Base-by-base conservation (phyloP, 2,113 vertebrate genomes). In the Rutilus rutilus region DNA sequence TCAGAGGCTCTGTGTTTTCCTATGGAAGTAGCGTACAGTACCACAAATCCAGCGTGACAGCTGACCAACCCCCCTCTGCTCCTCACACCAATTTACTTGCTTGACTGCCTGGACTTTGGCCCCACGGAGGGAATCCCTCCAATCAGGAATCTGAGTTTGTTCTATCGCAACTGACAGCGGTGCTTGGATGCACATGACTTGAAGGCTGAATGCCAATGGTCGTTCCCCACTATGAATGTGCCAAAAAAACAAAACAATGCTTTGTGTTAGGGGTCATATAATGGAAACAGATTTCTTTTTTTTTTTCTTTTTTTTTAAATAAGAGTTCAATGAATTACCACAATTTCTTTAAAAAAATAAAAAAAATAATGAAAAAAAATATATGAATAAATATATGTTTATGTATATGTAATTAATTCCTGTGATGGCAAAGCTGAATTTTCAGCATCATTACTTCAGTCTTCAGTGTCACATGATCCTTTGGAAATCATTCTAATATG, bases 101-200 rank as follows among this genome's bases (percentile, higher is more conserved):
- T 60, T 75, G 52, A 75, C 52, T 84, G 36, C 23, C 69, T 62
- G 54, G 30, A 42, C 54, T 62, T 74, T 19, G 39, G 50, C 67
- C 82, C 45, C 82, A 73, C 23, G 4, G n/a, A 73, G 50, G 54
- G 21, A 84, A 84, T 45, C 36, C n/a, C n/a, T 60, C 33, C 52
- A 57, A 59, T 74, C 30, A 59, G 82, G 14, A 75, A 33, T 33
- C 33, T 8, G 14, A n/a, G 54, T 50, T 50, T 12, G 11, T 73
- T 83, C 50, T 27, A 84, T 84, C 27, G 9, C 59, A 74, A 21
- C 82, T 60, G 67, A 83, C 81, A 52, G 62, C 11, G 0, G 14
- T 39, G 82, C 30, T 60, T 64, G 77, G 77, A 79, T 79, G 77
- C 77, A 79, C 77, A 79, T 59, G 77, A 79, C 77, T 60, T n/a